Conservation (phyloP, 1,140 invertebrate species). For the Anthonomus grandis region DNA sequence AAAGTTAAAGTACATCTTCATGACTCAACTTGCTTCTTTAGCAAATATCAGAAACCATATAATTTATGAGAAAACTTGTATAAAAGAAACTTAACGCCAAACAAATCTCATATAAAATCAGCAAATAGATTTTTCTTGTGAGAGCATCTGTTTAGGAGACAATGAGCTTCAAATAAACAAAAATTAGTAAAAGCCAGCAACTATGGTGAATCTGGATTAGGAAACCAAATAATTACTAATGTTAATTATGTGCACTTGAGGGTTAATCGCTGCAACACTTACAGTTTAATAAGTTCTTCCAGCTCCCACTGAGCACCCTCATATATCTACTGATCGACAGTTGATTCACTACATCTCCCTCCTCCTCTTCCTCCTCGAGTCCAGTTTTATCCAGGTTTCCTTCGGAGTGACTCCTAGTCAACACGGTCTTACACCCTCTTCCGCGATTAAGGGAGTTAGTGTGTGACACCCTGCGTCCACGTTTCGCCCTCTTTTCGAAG, state of each 20-base stretch:
- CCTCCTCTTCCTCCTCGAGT: constrained; percentile 14
- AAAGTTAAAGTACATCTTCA: no score
- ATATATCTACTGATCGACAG: constrained; percentile 59
- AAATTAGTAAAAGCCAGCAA: not conserved
- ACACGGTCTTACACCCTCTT: constrained; percentile 26
- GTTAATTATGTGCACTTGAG: not conserved
- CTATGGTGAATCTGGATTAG: not conserved
- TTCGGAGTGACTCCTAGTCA: constrained; percentile 45
- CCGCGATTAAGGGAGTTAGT: constrained; percentile 40
- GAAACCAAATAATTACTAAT: not conserved
- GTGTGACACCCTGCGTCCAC: constrained; percentile 34
- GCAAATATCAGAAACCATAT: no score
- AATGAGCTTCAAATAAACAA: no score
- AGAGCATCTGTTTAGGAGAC: no score
- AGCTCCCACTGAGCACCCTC: constrained; percentile 58
- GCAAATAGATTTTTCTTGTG: no score
- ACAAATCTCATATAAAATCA: no score
- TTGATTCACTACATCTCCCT: constrained; percentile 35
- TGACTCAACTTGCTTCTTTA: no score
- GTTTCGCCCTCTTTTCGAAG: constrained; percentile 23
- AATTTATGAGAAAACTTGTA: no score
- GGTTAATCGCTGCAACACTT: constrained; percentile 50
- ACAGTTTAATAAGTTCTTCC: constrained; percentile 64
- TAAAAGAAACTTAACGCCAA: no score
- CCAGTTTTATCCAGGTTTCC: constrained; percentile 42